phyloP scores from a whole-genome alignment of 64 coral and sea anemone species.

The Anthopleura sola region DNA sequence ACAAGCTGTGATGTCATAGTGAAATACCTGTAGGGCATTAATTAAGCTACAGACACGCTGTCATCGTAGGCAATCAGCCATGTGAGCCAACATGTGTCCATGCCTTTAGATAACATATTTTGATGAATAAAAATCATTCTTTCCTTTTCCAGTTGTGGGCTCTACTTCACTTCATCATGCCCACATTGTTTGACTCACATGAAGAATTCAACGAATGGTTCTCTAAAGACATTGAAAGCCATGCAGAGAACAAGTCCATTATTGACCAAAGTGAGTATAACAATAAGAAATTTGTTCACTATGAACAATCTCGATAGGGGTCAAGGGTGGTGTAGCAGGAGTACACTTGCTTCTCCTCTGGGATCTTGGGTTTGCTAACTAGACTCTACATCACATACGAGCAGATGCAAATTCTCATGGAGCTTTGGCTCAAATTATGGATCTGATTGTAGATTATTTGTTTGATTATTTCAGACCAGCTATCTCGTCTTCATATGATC shows the following conservation, averaged over 20 bases:
- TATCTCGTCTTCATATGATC: conserved; percentile 99
- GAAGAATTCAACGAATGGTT: conserved; percentile 99
- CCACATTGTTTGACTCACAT: conserved; percentile 91
- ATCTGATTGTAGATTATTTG: background rate
- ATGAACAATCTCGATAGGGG: background rate
- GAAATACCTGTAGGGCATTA: no score
- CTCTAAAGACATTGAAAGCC: conserved; percentile 96
- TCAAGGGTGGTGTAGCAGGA: background rate
- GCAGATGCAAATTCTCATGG: no score
- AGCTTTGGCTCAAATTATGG: background rate
- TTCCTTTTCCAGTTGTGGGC: conserved; percentile 81
- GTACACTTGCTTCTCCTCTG: background rate
- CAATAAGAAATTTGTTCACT: background rate
- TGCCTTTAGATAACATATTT: no score
- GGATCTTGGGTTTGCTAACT: no score
- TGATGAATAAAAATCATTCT: no score
- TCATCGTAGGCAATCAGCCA: no score
- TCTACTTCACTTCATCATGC: conserved; percentile 98
- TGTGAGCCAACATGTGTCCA: no score
- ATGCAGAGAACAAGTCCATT: conserved; percentile 90
- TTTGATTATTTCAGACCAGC: conserved; percentile 71
- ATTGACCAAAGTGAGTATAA: conserved; percentile 91
- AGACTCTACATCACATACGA: no score
- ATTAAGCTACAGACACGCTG: no score
- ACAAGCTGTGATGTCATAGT: no score